Base-by-base conservation (phyloP, 2,888 invertebrate genomes). In the Leucania comma region DNA sequence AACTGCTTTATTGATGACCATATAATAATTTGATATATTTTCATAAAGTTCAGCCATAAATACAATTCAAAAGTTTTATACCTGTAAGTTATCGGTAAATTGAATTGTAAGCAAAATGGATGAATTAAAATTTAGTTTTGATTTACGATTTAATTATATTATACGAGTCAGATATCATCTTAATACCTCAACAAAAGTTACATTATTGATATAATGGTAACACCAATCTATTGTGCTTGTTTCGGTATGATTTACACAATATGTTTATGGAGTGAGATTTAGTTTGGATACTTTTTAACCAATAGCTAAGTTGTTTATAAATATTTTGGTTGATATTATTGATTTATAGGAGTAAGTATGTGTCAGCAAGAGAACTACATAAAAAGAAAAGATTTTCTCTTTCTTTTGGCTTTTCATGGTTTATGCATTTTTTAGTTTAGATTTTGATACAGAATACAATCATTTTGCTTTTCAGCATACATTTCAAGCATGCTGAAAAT, bases 11-110 rank as follows among this genome's bases (percentile, higher is more conserved):
- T 29, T 66, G 10, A 32, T 50, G 22, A 46, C 9, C 12, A 24
- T 42, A 14, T 17, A 59, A 50, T 54, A 51, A 24, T 48, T 29
- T 75, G 62, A 69, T 78, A 69, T 66, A 75, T 69, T 65, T 65
- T 62, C 50, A 14, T n/a, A 2, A 42, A 66, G 26, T 60, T 53
- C n/a, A 51, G 3, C 12, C 26, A 32, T 42, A 60, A 69, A 51
- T 81, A 56, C 10, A 26, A 69, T 51, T 59, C 69, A 29, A 75
- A 75, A 80, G 42, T 75, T 75, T 69, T 59, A 20, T 59, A 59
- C 51, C 26, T 1, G 26, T 54, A 22, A 69, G 32, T 53, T 63
- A 80, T 60, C n/a, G 26, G 61, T 50, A 65, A 68, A 75, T 58
- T 80, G 56, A 63, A 80, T 68, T 42, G n/a, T 35, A 20, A 17